Percentiles rank a stretch among this genome's conserved stretches.
Conservation (phyloP, 2,113 vertebrate genomes). For the Marmota flaviventris region DNA sequence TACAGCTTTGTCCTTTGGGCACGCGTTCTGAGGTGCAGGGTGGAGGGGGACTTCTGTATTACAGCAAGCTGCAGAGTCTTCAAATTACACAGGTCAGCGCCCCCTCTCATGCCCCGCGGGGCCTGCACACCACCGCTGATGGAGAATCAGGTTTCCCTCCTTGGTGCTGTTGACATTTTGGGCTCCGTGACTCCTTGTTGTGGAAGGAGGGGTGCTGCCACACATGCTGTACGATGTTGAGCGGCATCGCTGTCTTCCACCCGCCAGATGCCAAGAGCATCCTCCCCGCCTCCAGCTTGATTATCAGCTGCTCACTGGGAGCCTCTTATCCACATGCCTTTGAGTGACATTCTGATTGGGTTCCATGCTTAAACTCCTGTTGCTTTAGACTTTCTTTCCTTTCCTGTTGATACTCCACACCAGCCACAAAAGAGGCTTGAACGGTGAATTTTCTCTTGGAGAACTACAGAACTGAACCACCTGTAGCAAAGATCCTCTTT, state of each 20-base stretch:
- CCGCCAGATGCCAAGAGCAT: not conserved
- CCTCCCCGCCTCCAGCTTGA: accelerated
- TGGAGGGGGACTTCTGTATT: not conserved
- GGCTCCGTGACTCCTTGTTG: not conserved
- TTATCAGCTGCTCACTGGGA: not conserved
- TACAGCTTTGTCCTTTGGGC: not conserved
- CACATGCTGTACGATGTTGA: accelerated
- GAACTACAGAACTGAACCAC: not conserved
- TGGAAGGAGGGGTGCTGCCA: not conserved
- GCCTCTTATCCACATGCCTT: accelerated
- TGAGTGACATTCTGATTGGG: not conserved
- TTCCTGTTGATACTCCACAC: not conserved
- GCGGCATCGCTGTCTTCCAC: not conserved
- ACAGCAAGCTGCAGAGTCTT: not conserved
- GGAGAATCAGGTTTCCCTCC: not conserved
- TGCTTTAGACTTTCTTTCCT: no score
- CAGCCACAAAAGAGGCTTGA: not conserved
- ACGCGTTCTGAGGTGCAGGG: not conserved
- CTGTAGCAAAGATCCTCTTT: not conserved
- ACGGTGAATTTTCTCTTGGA: not conserved
- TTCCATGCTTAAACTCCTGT: no score
- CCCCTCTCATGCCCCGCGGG: accelerated
- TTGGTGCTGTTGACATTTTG: not conserved
- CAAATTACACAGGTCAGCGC: no score
- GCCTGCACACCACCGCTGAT: no score